Base-by-base conservation (phyloP, 2,797 vertebrate genomes). In the Siniperca scherzeri region DNA sequence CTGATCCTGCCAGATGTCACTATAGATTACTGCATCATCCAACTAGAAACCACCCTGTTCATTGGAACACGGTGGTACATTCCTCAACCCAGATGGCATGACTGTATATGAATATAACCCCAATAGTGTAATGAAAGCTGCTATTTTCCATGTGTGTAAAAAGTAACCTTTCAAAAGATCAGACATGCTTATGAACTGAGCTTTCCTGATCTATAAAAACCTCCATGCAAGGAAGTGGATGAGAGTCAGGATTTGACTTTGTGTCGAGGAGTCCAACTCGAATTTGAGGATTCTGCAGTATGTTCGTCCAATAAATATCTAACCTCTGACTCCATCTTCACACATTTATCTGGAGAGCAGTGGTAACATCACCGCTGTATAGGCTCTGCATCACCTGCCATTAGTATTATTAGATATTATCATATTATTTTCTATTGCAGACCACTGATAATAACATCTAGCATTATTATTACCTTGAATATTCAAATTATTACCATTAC, bases 241-340 rank as follows among this genome's bases (percentile, higher is more conserved):
- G 0, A 36, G 33, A 57, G 27, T 50, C 7, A n/a, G 38, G 50
- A 27, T 62, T 57, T 44, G 5, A 55, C 27, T 74, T 7, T 30
- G 40, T 42, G 30, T 33, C 21, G 17, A 44, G 46, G 27, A 36
- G n/a, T 48, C 19, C 14, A 22, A 22, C 22, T 61, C 10, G 33
- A 71, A 42, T 48, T 57, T 46, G 42, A 53, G 33, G 33, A 21
- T 17, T 77, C 30, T 60, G 22, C 42, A 25, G 40, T 60, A 50
- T 57, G 38, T 67, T 64, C 52, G 36, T 66, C 27, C 21, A 6
- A 13, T 44, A 44, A 66, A 67, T 67, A 38, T 42, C 56, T 62
- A 77, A 84, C 68, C 22, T 56, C 36, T 74, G 40, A 70, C 72
- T 40, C 27, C 42, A n/a, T 11, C 13, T 36, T 56, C 36, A 69